These are phyloP conservation scores for Sphaerophoria taeniata DNA, from an alignment of 2,888 invertebrate species.

Conservation along the genomic window DNA sequence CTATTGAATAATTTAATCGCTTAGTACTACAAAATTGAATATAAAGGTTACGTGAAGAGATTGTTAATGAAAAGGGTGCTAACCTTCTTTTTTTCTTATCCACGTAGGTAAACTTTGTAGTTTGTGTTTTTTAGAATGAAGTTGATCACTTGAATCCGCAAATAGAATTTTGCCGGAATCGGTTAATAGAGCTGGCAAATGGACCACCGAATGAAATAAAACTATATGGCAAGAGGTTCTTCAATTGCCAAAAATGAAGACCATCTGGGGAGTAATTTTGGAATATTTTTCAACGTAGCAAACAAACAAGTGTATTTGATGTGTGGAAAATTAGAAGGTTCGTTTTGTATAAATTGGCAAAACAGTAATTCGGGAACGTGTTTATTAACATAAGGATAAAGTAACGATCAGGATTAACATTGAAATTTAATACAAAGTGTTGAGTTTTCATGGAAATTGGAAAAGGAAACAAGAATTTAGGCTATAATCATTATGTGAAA, in stretches of 20 bases:
- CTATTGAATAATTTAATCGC: slow-evolving; percentile 66
- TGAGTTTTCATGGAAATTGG: too few relatives aligned
- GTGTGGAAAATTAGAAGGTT: neutral
- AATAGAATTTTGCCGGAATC: slow-evolving; percentile 13
- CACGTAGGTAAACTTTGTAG: too few relatives aligned
- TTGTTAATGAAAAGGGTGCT: slow-evolving; percentile 28
- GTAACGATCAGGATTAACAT: neutral
- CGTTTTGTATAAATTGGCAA: neutral
- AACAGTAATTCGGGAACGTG: neutral
- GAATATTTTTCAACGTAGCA: neutral
- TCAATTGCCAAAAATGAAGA: too few relatives aligned
- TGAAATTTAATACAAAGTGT: neutral
- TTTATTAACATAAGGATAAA: neutral
- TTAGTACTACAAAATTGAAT: slow-evolving; percentile 60
- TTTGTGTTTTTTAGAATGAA: neutral
- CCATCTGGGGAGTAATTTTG: slow-evolving; percentile 4
- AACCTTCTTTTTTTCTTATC: neutral
- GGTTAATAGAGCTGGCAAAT: slow-evolving; percentile 20
- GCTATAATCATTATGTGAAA: too few relatives aligned
- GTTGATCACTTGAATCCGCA: slow-evolving; percentile 20
- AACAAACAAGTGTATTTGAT: neutral
- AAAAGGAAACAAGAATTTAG: too few relatives aligned
- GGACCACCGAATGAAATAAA: slow-evolving; percentile 11
- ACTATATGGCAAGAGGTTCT: slow-evolving; percentile 7
- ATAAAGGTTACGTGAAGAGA: slow-evolving; percentile 42